phyloP scores from a whole-genome alignment of 2,888 invertebrate genomes.

The Ferdinandea cuprea region DNA sequence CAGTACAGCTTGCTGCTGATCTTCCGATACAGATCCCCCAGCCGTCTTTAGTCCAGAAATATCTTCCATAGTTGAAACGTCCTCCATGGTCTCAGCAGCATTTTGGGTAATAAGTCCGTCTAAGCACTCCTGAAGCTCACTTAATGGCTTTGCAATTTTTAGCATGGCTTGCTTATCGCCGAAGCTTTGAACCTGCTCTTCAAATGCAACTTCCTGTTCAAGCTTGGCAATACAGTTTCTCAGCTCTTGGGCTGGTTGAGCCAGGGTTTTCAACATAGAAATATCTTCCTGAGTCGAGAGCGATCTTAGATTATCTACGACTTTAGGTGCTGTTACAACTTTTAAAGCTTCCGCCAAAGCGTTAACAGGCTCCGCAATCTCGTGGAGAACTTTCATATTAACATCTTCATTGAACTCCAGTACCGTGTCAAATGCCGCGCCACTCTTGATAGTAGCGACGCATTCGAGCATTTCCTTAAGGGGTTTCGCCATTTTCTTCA shows the following conservation, averaged over 20 bases:
- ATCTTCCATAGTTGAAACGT: slow-evolving; percentile 83
- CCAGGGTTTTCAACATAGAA: slow-evolving; percentile 65
- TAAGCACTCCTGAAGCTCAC: slow-evolving; percentile 79
- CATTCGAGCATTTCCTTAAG: slow-evolving; percentile 79
- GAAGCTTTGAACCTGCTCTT: slow-evolving; percentile 63
- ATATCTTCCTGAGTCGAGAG: slow-evolving; percentile 67
- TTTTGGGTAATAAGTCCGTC: slow-evolving; percentile 69
- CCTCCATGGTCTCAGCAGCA: slow-evolving; percentile 76
- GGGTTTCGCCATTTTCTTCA: slow-evolving; percentile 78
- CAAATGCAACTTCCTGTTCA: slow-evolving; percentile 67
- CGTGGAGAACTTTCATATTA: slow-evolving; percentile 76
- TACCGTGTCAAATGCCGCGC: slow-evolving; percentile 64
- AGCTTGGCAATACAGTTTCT: slow-evolving; percentile 76
- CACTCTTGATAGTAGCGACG: slow-evolving; percentile 80
- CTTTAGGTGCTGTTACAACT: slow-evolving; percentile 80
- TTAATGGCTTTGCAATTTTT: slow-evolving; percentile 79
- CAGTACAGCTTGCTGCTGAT: slow-evolving; percentile 52
- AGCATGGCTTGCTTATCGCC: slow-evolving; percentile 55
- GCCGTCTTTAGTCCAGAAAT: slow-evolving; percentile 85
- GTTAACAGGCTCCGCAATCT: slow-evolving; percentile 76
- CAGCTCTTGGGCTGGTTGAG: slow-evolving; percentile 76
- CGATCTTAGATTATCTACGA: slow-evolving; percentile 81
- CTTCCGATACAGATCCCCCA: slow-evolving; percentile 82
- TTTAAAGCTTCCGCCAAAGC: slow-evolving; percentile 73
- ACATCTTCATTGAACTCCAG: slow-evolving; percentile 56